Evolutionary conservation across 2,888 invertebrate species (phyloP).

Genomic region (Daptonema setosum): DNA sequence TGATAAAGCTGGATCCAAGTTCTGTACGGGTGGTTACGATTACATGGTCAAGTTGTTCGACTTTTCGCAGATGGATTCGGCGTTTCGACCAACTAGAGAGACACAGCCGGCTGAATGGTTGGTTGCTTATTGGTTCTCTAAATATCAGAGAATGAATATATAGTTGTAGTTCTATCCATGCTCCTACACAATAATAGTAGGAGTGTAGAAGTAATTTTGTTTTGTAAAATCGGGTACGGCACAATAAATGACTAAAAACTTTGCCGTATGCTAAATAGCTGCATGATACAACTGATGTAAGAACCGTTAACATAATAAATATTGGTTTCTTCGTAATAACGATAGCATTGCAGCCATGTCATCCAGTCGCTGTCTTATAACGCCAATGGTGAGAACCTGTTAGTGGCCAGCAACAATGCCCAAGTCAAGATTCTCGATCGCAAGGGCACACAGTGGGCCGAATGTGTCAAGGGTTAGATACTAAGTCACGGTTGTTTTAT

Average conservation of each 20-base stretch:
- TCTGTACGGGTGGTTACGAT: conserved; percentile 75
- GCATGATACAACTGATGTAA: no score
- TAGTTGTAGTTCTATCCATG: no score
- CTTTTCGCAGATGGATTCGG: conserved; percentile 89
- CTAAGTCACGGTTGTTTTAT: no score
- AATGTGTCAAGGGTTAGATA: conserved; percentile 20
- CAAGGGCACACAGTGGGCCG: conserved; percentile 22
- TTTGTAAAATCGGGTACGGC: not conserved
- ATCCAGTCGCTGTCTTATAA: conserved; percentile 74
- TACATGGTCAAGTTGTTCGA: conserved; percentile 94
- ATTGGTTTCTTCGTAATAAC: no score
- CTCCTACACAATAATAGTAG: no score
- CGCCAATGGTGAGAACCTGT: conserved; percentile 69
- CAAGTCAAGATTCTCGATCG: conserved; percentile 51
- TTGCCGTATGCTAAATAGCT: no score
- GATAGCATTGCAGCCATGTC: conserved; percentile 52
- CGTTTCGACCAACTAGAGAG: conserved; percentile 49
- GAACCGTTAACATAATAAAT: no score
- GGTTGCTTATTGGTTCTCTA: not conserved
- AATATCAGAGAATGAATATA: no score
- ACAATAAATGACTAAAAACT: no score
- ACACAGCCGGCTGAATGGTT: conserved; percentile 19
- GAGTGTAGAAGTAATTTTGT: no score
- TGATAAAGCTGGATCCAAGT: conserved; percentile 76
- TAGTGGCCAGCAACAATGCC: conserved; percentile 69